Evolutionary conservation across 2,888 invertebrate species (phyloP).

Genomic region (Doris montereyensis): DNA sequence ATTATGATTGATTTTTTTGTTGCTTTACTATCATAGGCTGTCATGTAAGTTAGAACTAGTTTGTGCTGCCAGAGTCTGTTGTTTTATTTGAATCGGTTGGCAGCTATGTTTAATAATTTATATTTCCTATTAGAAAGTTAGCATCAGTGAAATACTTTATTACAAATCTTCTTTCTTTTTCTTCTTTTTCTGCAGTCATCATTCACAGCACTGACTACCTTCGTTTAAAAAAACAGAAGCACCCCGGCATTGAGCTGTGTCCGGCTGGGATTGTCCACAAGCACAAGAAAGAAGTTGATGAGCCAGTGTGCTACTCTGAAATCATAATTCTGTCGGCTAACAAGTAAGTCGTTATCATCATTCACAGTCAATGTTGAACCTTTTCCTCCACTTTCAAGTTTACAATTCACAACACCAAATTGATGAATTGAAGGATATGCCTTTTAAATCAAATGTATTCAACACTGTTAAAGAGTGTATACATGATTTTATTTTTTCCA

Average conservation of each 20-base stretch:
- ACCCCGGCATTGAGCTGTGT: slow-evolving; percentile 75
- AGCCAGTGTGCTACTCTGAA: slow-evolving; percentile 78
- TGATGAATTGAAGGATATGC: no score
- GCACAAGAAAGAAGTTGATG: slow-evolving; percentile 75
- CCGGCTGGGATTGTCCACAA: slow-evolving; percentile 78
- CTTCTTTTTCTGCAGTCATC: slow-evolving; percentile 75
- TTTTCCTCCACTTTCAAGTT: no score
- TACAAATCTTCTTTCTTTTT: neutral
- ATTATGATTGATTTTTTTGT: neutral
- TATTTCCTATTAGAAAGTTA: neutral
- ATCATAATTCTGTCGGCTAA: slow-evolving; percentile 75
- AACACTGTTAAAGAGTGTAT: no score
- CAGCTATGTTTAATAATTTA: neutral
- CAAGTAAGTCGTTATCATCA: slow-evolving; percentile 17
- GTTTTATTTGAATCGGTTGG: no score
- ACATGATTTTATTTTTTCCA: no score
- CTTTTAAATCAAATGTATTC: no score
- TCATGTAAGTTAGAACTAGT: no score
- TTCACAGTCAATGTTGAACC: no score
- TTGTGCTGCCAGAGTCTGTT: no score
- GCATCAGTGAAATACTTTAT: neutral
- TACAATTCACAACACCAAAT: no score
- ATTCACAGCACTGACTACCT: slow-evolving; percentile 78
- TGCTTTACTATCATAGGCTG: no score
- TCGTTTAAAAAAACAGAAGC: slow-evolving; percentile 74